Percentiles rank a stretch among this genome's conserved stretches.
phyloP scores from a whole-genome alignment of 2,113 vertebrate species.

The Limanda limanda region DNA sequence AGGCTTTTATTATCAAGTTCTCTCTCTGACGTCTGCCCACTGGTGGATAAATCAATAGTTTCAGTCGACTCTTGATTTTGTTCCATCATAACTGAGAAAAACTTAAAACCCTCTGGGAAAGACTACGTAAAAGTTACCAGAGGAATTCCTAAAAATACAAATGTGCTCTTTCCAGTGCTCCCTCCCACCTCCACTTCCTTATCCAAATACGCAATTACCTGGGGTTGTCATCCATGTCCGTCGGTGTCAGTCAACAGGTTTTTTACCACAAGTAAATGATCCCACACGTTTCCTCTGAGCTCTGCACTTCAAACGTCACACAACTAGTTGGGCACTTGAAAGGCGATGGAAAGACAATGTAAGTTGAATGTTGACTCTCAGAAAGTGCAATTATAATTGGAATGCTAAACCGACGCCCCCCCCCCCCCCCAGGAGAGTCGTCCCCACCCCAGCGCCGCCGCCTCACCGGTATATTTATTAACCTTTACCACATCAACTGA shows the following conservation, averaged over 20 bases:
- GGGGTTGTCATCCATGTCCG: conserved; percentile 34
- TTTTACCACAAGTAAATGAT: conserved; percentile 54
- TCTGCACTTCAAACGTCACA: conserved; percentile 37
- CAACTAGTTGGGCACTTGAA: conserved; percentile 58
- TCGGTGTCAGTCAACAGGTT: conserved; percentile 42
- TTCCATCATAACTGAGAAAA: background rate
- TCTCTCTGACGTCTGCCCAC: too few species aligned
- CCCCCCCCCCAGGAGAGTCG: conserved; percentile 31
- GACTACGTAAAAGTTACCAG: background rate
- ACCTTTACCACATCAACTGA: conserved; percentile 71
- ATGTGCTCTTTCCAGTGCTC: background rate
- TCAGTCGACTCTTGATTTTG: background rate
- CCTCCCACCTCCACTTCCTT: conserved; percentile 1
- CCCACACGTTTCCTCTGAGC: background rate
- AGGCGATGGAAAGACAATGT: conserved; percentile 30
- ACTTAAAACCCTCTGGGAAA: background rate
- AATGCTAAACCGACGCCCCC: conserved; percentile 59
- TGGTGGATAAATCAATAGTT: too few species aligned
- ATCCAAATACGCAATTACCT: conserved; percentile 52
- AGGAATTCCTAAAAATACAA: background rate
- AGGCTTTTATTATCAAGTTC: too few species aligned
- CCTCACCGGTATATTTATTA: conserved; percentile 55
- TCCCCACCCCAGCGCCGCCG: conserved; percentile 22
- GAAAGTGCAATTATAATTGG: conserved; percentile 50
- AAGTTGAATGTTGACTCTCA: conserved; percentile 43